Percentiles rank a stretch among this genome's conserved stretches.
These are phyloP conservation scores for Ochotona curzoniae DNA, from an alignment of 2,113 vertebrate genomes.

Conservation along the genomic window DNA sequence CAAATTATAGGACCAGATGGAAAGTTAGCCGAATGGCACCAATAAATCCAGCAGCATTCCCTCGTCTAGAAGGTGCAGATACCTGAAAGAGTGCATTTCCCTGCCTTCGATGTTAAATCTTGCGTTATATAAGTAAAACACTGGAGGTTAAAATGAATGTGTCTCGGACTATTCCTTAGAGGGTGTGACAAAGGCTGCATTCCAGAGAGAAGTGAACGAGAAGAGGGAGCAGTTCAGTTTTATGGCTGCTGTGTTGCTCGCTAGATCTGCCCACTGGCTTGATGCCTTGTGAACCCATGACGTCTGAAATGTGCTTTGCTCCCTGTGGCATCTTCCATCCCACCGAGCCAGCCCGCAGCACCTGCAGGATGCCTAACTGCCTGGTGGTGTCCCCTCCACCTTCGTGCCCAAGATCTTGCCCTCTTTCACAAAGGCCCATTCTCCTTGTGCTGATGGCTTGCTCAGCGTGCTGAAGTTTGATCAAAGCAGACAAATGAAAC, in stretches of 20 bases:
- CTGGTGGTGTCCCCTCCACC: background rate
- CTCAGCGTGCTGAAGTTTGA: slow-evolving; percentile 72
- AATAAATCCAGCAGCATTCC: slow-evolving; percentile 12
- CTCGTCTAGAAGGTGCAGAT: slow-evolving; percentile 18
- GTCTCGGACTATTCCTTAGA: background rate
- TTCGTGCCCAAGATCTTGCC: slow-evolving; percentile 50
- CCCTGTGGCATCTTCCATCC: background rate
- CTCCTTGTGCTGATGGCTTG: slow-evolving; percentile 39
- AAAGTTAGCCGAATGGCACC: background rate
- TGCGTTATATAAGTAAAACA: background rate
- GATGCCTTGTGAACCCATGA: background rate
- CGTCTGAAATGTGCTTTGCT: background rate
- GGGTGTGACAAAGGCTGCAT: slow-evolving; percentile 6
- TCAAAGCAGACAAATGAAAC: slow-evolving; percentile 79
- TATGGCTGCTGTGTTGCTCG: background rate
- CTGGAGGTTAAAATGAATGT: background rate
- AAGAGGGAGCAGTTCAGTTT: slow-evolving; percentile 18
- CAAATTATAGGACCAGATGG: slow-evolving; percentile 5
- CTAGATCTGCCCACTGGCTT: background rate
- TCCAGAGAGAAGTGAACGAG: background rate
- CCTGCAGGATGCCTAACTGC: background rate
- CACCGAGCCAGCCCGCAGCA: background rate
- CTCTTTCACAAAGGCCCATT: slow-evolving; percentile 65
- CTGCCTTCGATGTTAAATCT: background rate
- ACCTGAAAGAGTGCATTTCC: background rate